A percentile compares a stretch with the other conserved stretches of the same genome.
Conservation (phyloP, 64 coral and sea anemone genomes). For the Orbicella faveolata region DNA sequence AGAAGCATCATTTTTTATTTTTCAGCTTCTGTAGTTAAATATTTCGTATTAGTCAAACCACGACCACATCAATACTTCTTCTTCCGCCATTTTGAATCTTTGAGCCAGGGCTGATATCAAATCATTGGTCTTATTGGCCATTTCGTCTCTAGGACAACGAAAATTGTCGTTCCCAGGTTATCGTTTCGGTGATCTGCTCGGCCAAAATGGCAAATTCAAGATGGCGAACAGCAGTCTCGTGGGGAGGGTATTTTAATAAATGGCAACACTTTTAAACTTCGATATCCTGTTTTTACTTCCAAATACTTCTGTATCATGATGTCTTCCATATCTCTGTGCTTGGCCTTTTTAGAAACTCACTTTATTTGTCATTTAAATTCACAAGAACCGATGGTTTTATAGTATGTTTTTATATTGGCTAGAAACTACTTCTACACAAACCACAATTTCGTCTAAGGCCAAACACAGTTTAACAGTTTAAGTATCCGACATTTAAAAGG, state of each 20-base stretch:
- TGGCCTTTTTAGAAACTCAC: neutral
- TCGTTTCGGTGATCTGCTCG: neutral
- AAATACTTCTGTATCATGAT: neutral
- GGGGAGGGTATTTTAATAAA: neutral
- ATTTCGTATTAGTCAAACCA: neutral
- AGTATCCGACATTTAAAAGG: neutral
- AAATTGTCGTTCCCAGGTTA: constrained; percentile 1
- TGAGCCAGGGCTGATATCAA: neutral
- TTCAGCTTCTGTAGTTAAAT: neutral
- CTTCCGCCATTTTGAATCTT: too few species aligned
- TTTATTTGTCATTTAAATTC: neutral
- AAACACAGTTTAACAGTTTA: constrained; percentile 1
- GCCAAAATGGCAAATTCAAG: neutral
- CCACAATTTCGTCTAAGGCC: neutral
- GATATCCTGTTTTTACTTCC: neutral
- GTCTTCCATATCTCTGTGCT: constrained; percentile 10
- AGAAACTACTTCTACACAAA: neutral
- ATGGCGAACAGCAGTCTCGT: neutral
- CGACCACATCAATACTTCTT: too few species aligned
- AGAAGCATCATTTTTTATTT: neutral
- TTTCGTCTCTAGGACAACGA: neutral
- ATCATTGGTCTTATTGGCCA: neutral
- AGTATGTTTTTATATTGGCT: neutral
- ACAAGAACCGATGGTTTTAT: neutral
- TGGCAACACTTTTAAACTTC: neutral